Evolutionary conservation across 37 sponge, comb jelly and placozoan species (phyloP).

Genomic region (Tethya wilhelma): DNA sequence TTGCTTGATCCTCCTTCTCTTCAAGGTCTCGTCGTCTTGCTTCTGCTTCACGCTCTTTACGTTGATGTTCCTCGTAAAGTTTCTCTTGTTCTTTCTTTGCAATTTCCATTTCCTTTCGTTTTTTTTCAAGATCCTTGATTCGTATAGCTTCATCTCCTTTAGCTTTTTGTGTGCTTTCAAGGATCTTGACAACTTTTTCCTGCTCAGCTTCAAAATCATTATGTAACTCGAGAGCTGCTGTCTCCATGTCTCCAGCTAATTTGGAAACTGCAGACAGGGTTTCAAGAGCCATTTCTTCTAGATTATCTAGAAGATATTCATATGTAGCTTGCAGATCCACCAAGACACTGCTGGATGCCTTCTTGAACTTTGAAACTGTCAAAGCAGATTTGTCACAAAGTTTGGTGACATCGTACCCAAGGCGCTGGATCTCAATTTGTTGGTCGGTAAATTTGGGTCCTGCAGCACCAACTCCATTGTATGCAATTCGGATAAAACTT

Average conservation of each 20-base stretch:
- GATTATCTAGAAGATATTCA: constrained; percentile 42
- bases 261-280: constrained; percentile 44
- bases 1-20: not conserved
- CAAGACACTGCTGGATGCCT: constrained; percentile 42
- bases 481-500: constrained; percentile 56
- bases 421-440: constrained; percentile 50
- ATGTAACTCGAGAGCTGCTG: constrained; percentile 48
- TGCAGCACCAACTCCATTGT: constrained; percentile 64
- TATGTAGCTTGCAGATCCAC: constrained; percentile 49
- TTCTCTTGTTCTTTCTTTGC: not conserved
- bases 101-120: constrained; percentile 12
- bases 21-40: constrained; percentile 18
- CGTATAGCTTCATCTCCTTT: not conserved
- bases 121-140: not conserved
- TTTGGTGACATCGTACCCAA: constrained; percentile 66
- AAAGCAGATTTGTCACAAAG: constrained; percentile 70
- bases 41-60: constrained; percentile 23
- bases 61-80: not conserved
- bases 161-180: constrained; percentile 26
- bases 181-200: constrained; percentile 6
- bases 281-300: constrained; percentile 65
- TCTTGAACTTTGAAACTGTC: constrained; percentile 59
- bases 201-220: constrained; percentile 43
- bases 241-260: constrained; percentile 49
- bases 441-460: constrained; percentile 40